Evolutionary conservation across 2,797 vertebrate species (phyloP), one percentile per base, ranked within the genome.

Genomic region (Brachymystax lenok): DNA sequence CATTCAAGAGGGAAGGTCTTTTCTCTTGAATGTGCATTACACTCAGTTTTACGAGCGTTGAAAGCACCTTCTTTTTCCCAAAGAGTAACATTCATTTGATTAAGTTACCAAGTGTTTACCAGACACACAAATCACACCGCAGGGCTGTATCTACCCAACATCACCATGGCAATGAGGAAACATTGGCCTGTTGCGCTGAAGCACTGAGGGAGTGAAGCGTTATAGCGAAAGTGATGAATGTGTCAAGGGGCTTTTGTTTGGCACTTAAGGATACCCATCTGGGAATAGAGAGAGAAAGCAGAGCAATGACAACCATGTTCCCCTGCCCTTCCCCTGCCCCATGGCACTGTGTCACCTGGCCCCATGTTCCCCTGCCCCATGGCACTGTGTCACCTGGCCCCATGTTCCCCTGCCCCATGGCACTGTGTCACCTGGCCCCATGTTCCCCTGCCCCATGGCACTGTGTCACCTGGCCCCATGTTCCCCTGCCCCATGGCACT

Each of bases 41-140:
- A 54, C 71, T 28, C 40, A 33, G 51, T 14, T 68, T 61, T 54
- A 73, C 5, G 12, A 69, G 76, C 52, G 16, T 12, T n/a, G 33
- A 59, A 72, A 56, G 69, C 69, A 51, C 68, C 21, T 72, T 50
- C 14, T 75, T 71, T 72, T 74, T 72, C 35, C 13, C 52, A 71
- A 59, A 54, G 66, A 52, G 77, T 69, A 51, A 70, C 46, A 30
- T 28, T n/a, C 51, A 52, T 66, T 40, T 74, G 71, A 78, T 80
- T 69, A 66, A 35, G 51, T 74, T 67, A 64, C 19, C 24, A 33
- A 12, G 71, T 69, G 66, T 80, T 80, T 79, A 76, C 71, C 74
- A 54, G 67, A 74, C 75, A 74, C 77, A 82, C 80, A 85, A 83
- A 87, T 88, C 84, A 82, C 75, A 35, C 19, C 56, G 64, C 51